Base-by-base conservation (phyloP, 2,888 invertebrate genomes). In the Aproaerema taeniolella region DNA sequence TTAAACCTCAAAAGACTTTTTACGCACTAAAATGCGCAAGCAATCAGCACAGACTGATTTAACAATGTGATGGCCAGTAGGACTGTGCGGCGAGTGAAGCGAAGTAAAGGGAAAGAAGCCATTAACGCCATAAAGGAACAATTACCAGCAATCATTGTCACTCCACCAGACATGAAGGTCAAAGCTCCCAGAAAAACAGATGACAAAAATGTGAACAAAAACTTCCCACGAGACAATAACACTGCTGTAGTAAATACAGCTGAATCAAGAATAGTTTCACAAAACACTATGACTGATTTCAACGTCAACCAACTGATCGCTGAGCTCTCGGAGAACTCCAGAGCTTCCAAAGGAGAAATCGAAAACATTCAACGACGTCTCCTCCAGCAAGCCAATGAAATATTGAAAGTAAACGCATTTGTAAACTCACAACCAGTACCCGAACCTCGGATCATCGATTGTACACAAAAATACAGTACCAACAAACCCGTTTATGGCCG, bases 11-110 rank as follows among this genome's bases (percentile, higher is more conserved):
- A 37, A 30, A 15, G 8, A 3, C n/a, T n/a, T n/a, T n/a, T n/a
- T n/a, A n/a, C 16, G 10, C 9, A 8, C 35, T 37, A 52, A 49
- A 55, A 61, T 50, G 45, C 42, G 47, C 46, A 58, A 54, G 63
- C 61, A 67, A 81, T 82, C 72, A 81, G 55, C 61, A 65, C 66
- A 64, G 67, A 50, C 41, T 39, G 45, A 46, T 40, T 38, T 86
- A 89, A n/a, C 78, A 88, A 89, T 89, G 90, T 89, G 73, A 91
- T 92, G 91, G 91, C 88, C 59, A 85, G 87, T 65, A 88, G 89
- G 63, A 92, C 91, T 53, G 92, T 92, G 58, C 89, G 92, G 59
- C 91, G 91, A 88, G 89, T 92, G 54, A 92, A 92, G 78, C 90
- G 91, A 65, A 89, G 89, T 61, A 91, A 90, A 80, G 51, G 46